phyloP scores from a whole-genome alignment of 2,113 vertebrate genomes.

The Lepidothrix coronata region DNA sequence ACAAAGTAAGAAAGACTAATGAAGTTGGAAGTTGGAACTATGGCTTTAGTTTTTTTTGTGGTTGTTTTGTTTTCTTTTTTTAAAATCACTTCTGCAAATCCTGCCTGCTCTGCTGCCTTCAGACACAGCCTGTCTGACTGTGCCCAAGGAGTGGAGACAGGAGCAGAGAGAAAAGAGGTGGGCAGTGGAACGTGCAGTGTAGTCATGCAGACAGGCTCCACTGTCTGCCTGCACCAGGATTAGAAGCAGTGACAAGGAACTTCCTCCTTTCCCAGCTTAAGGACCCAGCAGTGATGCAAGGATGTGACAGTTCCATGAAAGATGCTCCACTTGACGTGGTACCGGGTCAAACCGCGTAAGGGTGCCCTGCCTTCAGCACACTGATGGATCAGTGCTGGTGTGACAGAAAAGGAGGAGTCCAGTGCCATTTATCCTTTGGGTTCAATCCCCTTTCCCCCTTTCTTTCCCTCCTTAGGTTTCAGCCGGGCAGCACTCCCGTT shows the following conservation, averaged over 20 bases:
- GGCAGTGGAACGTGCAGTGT: background rate
- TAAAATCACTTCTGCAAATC: background rate
- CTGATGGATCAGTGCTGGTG: background rate
- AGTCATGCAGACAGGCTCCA: background rate
- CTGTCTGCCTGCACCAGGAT: background rate
- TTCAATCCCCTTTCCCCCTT: background rate
- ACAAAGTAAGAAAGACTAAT: background rate
- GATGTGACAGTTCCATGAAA: background rate
- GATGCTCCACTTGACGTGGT: background rate
- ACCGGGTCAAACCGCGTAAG: background rate
- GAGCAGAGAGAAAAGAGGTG: background rate
- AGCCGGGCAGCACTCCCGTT: constrained; percentile 94
- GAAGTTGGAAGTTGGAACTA: background rate
- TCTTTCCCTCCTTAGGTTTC: constrained; percentile 80
- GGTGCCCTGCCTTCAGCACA: background rate
- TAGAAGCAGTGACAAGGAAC: background rate
- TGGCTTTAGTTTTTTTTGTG: background rate
- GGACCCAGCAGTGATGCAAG: background rate
- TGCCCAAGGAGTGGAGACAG: background rate
- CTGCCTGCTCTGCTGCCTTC: background rate
- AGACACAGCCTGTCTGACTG: background rate
- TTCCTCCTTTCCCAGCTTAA: background rate
- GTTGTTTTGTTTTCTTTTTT: background rate
- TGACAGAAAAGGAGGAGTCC: background rate
- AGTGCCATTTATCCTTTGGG: background rate